Evolutionary conservation across 2,888 invertebrate genomes (phyloP), one percentile per base, ranked within the genome.

Genomic region (Schizaphis graminum): DNA sequence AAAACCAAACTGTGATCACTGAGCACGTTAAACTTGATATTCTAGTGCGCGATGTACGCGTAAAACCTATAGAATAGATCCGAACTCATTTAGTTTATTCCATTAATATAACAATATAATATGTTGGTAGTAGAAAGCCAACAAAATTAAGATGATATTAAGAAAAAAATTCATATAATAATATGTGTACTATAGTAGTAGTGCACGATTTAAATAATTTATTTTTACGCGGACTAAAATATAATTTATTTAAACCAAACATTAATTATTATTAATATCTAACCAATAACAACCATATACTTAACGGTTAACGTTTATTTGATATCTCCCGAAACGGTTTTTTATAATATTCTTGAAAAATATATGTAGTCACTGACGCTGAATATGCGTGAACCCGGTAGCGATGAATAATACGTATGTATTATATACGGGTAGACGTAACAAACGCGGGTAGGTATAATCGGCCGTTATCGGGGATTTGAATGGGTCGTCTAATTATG

Each of bases 401-500:
- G 77, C 16, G 47, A 86, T 47, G 28, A 16, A 86, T 35, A 13
- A n/a, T n/a, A n/a, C 35, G 28, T 13, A 86, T 47, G 28, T n/a
- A 53, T 56, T 56, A 88, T 49, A 88, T 88, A 88, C 56, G 88
- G 88, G 88, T 26, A 11, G 35, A 35, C 21, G 16, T 49, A 21
- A 87, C 77, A n/a, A 47, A 47, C 10, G 90, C 28, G 44, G 44
- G 89, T 89, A 26, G 28, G 24, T 61, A 21, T 28, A 44, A 85
- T 56, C 77, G 41, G 85, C 47, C 86, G 91, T 86, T 86, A 61
- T 57, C 87, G 49, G 28, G 41, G 41, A 41, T 67, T 77, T 92
- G 53, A 92, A 92, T 92, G 67, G 92, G 28, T 53, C 92, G 88
- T 53, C 92, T 92, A 92, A 92, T 92, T 87, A 88, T 67, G 88